These are phyloP conservation scores for Echinometra lucunter DNA, from an alignment of 53 echinoderm and acorn worm species.

Conservation along the genomic window DNA sequence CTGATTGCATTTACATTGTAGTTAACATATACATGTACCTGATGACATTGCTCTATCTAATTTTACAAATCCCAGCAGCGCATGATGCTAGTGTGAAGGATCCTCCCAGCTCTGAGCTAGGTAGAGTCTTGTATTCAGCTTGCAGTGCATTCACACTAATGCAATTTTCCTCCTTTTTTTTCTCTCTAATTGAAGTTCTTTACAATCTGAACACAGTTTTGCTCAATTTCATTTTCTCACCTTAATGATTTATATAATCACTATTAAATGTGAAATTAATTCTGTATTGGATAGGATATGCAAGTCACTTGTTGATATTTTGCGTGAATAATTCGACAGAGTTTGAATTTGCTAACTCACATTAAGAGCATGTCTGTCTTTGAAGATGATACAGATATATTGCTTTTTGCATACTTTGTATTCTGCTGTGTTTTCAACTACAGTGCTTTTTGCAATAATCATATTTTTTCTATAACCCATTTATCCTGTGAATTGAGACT, in stretches of 20 bases:
- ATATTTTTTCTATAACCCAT: neutral
- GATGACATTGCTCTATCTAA: neutral
- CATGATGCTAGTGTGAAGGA: conserved; percentile 55
- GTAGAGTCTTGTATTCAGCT: conserved; percentile 51
- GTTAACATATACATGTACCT: too few relatives aligned
- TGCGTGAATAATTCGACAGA: neutral
- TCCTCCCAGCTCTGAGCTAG: conserved; percentile 25
- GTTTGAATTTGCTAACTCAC: neutral
- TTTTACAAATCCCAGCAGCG: conserved; percentile 35
- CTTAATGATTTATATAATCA: neutral
- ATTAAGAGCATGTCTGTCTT: neutral
- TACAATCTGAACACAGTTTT: neutral
- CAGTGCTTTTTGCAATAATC: neutral
- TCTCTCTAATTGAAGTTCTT: neutral
- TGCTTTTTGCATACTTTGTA: conserved; percentile 7
- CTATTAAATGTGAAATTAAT: neutral
- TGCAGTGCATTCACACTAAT: conserved; percentile 62
- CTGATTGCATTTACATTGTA: neutral
- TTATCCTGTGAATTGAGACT: too few relatives aligned
- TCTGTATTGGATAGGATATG: neutral
- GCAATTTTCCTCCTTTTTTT: neutral
- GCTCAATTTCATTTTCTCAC: neutral
- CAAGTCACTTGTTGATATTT: neutral
- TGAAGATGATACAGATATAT: neutral
- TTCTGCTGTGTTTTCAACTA: neutral